phyloP scores from a whole-genome alignment of 2,888 invertebrate genomes.

The Lasioglossum vierecki region DNA sequence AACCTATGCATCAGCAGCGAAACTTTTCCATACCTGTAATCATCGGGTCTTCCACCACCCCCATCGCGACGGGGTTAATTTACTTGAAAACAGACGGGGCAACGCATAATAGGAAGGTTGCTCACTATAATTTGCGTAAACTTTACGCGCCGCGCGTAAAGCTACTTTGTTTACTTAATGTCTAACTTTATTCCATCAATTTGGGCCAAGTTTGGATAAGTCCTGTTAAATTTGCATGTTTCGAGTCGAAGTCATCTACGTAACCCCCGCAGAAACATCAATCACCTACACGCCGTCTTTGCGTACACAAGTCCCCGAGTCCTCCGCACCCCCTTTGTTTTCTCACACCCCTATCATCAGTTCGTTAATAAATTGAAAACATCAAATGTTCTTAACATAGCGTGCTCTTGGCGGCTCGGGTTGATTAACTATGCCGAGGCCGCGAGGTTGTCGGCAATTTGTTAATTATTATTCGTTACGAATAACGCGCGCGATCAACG shows the following conservation, averaged over 20 bases:
- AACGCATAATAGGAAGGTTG: conserved; percentile 59
- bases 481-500: neutral
- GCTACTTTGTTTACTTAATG: conserved; percentile 67
- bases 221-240: conserved; percentile 60
- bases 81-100: conserved; percentile 49
- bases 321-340: neutral
- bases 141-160: conserved; percentile 52
- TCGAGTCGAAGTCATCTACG: conserved; percentile 37
- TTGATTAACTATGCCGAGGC: conserved; percentile 18
- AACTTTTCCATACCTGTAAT: conserved; percentile 52
- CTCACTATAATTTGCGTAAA: conserved; percentile 65
- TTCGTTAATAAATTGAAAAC: conserved; percentile 50
- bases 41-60: conserved; percentile 22
- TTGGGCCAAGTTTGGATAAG: conserved; percentile 54
- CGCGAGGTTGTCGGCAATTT: neutral
- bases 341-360: neutral
- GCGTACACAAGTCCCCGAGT: neutral
- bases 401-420: conserved; percentile 8
- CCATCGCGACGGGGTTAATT: conserved; percentile 60
- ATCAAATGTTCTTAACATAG: conserved; percentile 29
- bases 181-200: conserved; percentile 64
- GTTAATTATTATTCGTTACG: conserved; percentile 1
- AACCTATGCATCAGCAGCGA: conserved; percentile 4
- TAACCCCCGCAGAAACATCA: conserved; percentile 49
- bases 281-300: conserved; percentile 40